Evolutionary conservation across 1,140 invertebrate species (phyloP).

Genomic region (Drosophila lacertosa): DNA sequence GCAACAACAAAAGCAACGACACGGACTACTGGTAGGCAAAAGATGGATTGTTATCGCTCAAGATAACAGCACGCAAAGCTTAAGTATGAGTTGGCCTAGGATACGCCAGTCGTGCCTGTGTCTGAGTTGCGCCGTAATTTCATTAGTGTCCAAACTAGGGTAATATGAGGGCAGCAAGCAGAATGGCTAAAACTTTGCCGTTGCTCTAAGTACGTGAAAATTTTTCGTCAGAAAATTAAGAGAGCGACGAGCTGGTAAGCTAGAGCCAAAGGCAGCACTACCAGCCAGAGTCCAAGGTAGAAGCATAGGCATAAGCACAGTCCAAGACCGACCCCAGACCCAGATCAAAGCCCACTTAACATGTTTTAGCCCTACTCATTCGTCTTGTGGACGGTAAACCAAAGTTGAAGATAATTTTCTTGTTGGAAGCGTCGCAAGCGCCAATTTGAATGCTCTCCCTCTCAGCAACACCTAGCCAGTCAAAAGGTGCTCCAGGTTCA

Average conservation of each 20-base stretch:
- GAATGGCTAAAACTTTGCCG: constrained; percentile 48
- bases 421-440: constrained; percentile 38
- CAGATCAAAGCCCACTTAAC: constrained; percentile 52
- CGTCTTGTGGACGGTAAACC: constrained; percentile 50
- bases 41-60: constrained; percentile 82
- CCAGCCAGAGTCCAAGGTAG: neutral
- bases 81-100: constrained; percentile 1
- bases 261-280: neutral
- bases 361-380: constrained; percentile 43
- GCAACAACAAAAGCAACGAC: constrained; percentile 39
- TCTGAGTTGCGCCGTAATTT: constrained; percentile 56
- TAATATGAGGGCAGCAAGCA: constrained; percentile 47
- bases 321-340: neutral
- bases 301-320: neutral
- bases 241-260: constrained; percentile 26
- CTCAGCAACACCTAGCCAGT: neutral
- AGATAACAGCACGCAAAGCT: constrained; percentile 54
- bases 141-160: constrained; percentile 70
- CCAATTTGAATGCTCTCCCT: constrained; percentile 31
- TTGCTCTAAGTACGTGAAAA: constrained; percentile 70
- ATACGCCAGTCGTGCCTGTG: constrained; percentile 9
- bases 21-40: constrained; percentile 68
- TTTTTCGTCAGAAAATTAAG: constrained; percentile 75
- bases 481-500: neutral
- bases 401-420: constrained; percentile 59